Evolutionary conservation across 2,797 vertebrate genomes (phyloP).

Genomic region (Poecilia picta): DNA sequence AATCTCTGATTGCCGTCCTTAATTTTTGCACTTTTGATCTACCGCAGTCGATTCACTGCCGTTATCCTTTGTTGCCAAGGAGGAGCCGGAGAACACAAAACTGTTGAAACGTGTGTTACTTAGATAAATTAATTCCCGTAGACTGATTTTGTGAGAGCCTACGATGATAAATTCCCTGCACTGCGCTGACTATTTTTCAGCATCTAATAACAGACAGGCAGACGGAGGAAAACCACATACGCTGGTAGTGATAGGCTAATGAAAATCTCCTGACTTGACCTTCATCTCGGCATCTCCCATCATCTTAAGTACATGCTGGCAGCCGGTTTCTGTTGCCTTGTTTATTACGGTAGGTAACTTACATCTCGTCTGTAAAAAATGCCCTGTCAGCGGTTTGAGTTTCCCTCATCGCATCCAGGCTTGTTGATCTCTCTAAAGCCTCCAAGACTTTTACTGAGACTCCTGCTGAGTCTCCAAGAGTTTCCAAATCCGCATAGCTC

Average conservation of each 20-base stretch:
- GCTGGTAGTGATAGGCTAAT: constrained; percentile 1
- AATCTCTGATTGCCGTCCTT: neutral
- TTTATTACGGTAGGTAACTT: neutral
- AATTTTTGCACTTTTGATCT: neutral
- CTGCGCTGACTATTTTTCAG: neutral
- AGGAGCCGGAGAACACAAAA: neutral
- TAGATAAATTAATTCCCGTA: constrained; percentile 4
- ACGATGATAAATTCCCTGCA: neutral
- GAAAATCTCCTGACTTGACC: neutral
- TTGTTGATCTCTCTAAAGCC: neutral
- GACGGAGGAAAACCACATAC: neutral
- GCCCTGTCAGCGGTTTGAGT: neutral
- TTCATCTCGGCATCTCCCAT: constrained; percentile 7
- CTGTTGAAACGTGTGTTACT: neutral
- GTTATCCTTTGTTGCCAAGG: neutral
- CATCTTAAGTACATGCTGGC: constrained; percentile 8
- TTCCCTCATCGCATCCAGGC: neutral
- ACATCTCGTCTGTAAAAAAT: neutral
- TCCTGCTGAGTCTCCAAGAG: too few species aligned
- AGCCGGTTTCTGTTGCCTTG: neutral
- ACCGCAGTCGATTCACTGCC: neutral
- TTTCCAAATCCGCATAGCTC: neutral
- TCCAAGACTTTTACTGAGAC: too few species aligned
- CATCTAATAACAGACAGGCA: neutral
- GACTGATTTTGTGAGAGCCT: neutral